A percentile compares a stretch with the other conserved stretches of the same genome.
These are phyloP conservation scores for Caenorhabditis sp. DNA, from an alignment of 2,888 invertebrate species.

Conservation along the genomic window DNA sequence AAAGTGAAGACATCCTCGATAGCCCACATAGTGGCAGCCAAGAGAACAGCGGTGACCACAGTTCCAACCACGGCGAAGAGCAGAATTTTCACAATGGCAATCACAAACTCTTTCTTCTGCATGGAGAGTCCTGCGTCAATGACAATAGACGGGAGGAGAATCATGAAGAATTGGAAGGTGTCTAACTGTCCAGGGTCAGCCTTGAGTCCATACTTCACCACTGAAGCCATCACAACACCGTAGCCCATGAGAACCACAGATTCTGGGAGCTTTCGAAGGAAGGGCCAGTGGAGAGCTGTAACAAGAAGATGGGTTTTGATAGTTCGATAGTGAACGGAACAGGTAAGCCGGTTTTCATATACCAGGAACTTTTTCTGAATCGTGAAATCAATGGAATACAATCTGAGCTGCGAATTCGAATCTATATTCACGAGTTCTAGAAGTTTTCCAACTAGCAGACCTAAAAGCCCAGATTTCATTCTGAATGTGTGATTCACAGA, in stretches of 20 bases:
- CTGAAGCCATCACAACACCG: conserved; percentile 69
- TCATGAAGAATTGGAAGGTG: conserved; percentile 92
- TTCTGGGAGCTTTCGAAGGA: conserved; percentile 68
- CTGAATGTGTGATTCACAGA: no score
- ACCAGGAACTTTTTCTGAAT: no score
- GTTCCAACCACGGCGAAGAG: conserved; percentile 94
- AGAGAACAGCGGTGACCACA: conserved; percentile 90
- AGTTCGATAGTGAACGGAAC: no score
- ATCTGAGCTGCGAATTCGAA: no score
- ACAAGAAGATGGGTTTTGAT: conserved; percentile 1
- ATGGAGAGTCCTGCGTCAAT: conserved; percentile 98
- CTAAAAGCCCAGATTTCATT: no score
- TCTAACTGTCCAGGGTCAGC: conserved; percentile 33
- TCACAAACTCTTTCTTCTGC: conserved; percentile 96
- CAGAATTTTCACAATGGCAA: conserved; percentile 95
- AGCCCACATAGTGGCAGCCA: conserved; percentile 19
- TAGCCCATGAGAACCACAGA: conserved; percentile 72
- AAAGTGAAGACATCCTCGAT: conserved; percentile 12
- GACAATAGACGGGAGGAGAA: conserved; percentile 97
- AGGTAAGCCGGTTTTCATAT: no score
- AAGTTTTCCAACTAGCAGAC: no score
- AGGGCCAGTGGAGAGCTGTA: conserved; percentile 56
- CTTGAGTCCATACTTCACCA: conserved; percentile 30
- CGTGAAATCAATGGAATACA: no score
- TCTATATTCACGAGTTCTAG: no score